Percentiles rank a stretch among this genome's conserved stretches.
phyloP scores from a whole-genome alignment of 2,797 vertebrate genomes.

The Psittacula derbiana region DNA sequence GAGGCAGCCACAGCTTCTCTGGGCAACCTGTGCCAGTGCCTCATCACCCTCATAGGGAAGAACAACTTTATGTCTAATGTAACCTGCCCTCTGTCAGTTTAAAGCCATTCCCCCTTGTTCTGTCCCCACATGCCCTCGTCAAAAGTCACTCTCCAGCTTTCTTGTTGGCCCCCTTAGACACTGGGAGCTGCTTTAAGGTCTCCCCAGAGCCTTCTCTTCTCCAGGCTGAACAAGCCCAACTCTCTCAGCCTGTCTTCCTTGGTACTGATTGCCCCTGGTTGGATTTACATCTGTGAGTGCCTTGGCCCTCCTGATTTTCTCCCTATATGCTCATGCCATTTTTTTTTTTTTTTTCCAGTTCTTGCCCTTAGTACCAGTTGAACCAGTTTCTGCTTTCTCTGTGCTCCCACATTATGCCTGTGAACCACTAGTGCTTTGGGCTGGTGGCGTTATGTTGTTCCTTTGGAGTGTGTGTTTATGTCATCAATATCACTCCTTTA shows the following conservation, averaged over 20 bases:
- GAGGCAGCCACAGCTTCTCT: neutral
- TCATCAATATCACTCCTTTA: neutral
- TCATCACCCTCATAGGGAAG: neutral
- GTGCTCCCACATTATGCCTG: neutral
- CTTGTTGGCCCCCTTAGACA: neutral
- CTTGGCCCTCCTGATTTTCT: neutral
- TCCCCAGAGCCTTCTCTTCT: neutral
- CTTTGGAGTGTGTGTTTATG: neutral
- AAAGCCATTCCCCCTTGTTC: neutral
- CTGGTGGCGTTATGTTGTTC: no score
- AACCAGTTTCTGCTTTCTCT: neutral
- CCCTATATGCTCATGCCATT: accelerated
- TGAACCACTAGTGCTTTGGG: neutral
- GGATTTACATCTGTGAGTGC: neutral
- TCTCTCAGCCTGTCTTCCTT: neutral
- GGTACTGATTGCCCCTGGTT: accelerated
- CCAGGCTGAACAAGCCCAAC: neutral
- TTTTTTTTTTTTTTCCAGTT: neutral
- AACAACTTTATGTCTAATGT: neutral
- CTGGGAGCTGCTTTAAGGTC: neutral
- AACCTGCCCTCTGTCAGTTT: neutral
- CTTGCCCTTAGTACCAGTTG: neutral
- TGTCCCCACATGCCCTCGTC: neutral
- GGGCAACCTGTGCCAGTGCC: neutral
- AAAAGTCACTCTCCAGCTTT: neutral